These are phyloP conservation scores for Netelia melanura DNA, from an alignment of 2,888 invertebrate genomes.

Conservation along the genomic window DNA sequence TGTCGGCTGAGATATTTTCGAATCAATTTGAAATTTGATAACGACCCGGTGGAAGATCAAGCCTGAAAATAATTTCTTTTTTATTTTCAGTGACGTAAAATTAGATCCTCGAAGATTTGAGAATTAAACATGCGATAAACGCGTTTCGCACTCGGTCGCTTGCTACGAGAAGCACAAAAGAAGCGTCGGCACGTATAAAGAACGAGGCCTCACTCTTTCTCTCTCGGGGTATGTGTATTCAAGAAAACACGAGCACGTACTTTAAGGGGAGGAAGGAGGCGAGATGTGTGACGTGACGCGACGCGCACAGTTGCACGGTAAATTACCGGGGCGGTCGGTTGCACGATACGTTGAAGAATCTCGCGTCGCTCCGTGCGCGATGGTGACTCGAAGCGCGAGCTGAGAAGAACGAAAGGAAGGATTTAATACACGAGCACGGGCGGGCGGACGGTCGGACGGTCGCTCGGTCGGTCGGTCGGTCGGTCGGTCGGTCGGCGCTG, in stretches of 20 bases:
- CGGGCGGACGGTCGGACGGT: slow-evolving; percentile 6
- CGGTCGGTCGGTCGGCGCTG: slow-evolving; percentile 27
- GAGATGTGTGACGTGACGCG: slow-evolving; percentile 72
- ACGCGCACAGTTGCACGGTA: slow-evolving; percentile 74
- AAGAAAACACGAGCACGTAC: slow-evolving; percentile 62
- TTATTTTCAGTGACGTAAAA: no score
- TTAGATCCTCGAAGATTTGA: background rate
- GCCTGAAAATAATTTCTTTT: no score
- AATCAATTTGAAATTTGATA: background rate
- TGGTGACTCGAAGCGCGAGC: slow-evolving; percentile 55
- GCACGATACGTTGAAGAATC: slow-evolving; percentile 78
- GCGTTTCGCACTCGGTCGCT: background rate
- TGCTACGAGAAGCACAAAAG: slow-evolving; percentile 10
- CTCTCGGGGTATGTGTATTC: slow-evolving; percentile 15
- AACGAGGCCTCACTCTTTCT: background rate
- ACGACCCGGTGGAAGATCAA: no score
- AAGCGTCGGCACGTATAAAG: slow-evolving; percentile 16
- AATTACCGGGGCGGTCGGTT: slow-evolving; percentile 75
- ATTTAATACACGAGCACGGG: slow-evolving; percentile 60
- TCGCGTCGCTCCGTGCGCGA: slow-evolving; percentile 26
- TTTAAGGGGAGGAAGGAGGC: slow-evolving; percentile 26
- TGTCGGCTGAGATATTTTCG: background rate
- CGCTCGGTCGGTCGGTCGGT: slow-evolving; percentile 6
- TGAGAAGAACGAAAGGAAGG: slow-evolving; percentile 64
- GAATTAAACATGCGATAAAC: background rate